Evolutionary conservation across 2,888 invertebrate genomes (phyloP).

Genomic region (Calameuta filiformis): DNA sequence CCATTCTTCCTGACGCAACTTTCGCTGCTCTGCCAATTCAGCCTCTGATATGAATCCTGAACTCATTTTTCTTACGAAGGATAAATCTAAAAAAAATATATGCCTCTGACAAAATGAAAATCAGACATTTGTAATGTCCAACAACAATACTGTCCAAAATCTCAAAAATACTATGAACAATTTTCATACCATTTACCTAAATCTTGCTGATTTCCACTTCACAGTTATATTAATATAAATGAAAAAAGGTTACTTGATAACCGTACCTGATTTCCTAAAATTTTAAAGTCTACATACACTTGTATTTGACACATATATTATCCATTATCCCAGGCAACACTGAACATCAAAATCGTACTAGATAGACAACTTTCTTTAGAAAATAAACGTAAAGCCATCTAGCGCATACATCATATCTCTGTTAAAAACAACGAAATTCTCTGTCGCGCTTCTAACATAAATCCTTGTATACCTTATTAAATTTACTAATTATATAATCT

Average conservation of each 20-base stretch:
- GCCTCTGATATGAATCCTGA: constrained; percentile 92
- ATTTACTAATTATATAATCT: too few relatives aligned
- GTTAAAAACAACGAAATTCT: neutral
- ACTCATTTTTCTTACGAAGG: constrained; percentile 74
- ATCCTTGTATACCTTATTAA: too few relatives aligned
- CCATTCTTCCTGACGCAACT: constrained; percentile 94
- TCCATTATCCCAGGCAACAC: neutral
- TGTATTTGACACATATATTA: neutral
- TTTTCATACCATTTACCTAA: neutral
- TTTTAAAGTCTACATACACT: neutral
- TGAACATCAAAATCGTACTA: neutral
- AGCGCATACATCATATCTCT: neutral
- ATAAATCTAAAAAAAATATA: neutral
- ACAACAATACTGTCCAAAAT: neutral
- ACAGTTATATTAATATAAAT: neutral
- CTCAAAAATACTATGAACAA: neutral
- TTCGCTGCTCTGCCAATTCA: constrained; percentile 84
- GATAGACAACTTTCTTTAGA: neutral
- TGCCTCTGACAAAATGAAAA: neutral
- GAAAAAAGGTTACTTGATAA: neutral
- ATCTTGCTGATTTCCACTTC: neutral
- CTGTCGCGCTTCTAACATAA: too few relatives aligned
- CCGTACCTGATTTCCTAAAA: neutral
- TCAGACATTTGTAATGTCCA: neutral
- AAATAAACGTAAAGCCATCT: neutral